Base-by-base conservation (phyloP, 1,140 invertebrate species). In the Aricia agestis region DNA sequence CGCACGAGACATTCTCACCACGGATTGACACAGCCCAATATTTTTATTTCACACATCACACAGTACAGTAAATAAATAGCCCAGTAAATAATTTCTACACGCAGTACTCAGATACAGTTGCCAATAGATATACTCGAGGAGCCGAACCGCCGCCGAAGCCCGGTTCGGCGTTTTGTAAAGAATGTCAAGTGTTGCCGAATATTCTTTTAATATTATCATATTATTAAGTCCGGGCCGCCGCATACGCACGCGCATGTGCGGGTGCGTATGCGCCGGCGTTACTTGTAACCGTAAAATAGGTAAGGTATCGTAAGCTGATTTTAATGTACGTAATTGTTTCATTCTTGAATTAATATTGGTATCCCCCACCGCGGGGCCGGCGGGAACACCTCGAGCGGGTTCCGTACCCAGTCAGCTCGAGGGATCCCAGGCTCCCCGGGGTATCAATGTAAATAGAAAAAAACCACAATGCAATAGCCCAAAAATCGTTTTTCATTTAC, bases 171-270 rank as follows among this genome's bases (percentile, higher is more conserved):
- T 81, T 74, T 74, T 63, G 70, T 72, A 82, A 84, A 83, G 89
- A 89, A 89, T 89, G 86, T 91, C 89, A 89, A 90, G 89, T 91
- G 89, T 91, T 91, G 89, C 89, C 82, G 89, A 91, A 91, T 90
- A 88, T 89, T 88, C 83, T 88, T 88, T 89, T 87, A 87, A 88
- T 91, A 88, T 85, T 89, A 89, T 89, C 87, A 86, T 36, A 36
- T 25, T 86, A 83, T 84, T 91, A 88, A 91, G 87, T 82, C 68
- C 67, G 78, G 77, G 72, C 79, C 70, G 68, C 70, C 76, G 72
- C 78, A 81, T 75, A 82, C 68, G 74, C 69, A 74, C 75, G 70
- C 74, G 72, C 69, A 18, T 71, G 77, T 68, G 73, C 69, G 80
- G 78, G 66, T 75, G 74, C 67, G 68, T 66, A 31, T 52, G 59